Base-by-base conservation (phyloP, 2,113 vertebrate genomes). In the Tenebrosternarchus preto region DNA sequence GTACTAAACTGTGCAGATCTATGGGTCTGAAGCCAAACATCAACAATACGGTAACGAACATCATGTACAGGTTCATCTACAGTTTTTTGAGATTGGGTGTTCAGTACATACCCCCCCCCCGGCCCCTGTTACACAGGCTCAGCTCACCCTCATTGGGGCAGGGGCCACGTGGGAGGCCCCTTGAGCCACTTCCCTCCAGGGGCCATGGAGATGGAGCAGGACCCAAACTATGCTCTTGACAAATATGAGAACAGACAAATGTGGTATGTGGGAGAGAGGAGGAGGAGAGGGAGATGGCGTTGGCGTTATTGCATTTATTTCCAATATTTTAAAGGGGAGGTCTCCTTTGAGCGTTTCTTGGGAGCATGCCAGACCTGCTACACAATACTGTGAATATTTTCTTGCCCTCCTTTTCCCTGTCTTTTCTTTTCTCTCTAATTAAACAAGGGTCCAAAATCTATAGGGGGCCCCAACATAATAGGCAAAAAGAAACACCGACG, bases 301-400 rank as follows among this genome's bases (percentile, higher is more conserved):
- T 2, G 17, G 20, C 27, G 50, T 80, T 80, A 74, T 80, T 80
- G 78, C 46, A 57, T 71, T 80, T 80, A 73, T 74, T 63, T 46
- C 16, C 33, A n/a, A 31, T 25, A 43, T 90, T 92, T 90, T 88
- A 89, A 80, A 79, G 7, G 59, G 66, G 80, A 88, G 86, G 63
- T 85, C 83, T 90, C 87, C 74, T 89, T 88, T 85, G 86, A 92
- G 89, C 88, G 84, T 81, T 86, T 77, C 84, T 91, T 93, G 92
- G 90, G 90, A 88, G 86, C 64, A 84, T 86, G 91, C 92, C 92
- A 93, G 84, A 82, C 78, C 33, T 81, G 83, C 67, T 53, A 78
- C 78, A 78, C 85, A 86, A 81, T 86, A 79, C 76, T 3, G 72
- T 39, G 76, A 79, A 79, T 43, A 4, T 69, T 1, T 68, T 56